Conservation (phyloP, 2,797 vertebrate species). For the Brachyrhaphis roseni region DNA sequence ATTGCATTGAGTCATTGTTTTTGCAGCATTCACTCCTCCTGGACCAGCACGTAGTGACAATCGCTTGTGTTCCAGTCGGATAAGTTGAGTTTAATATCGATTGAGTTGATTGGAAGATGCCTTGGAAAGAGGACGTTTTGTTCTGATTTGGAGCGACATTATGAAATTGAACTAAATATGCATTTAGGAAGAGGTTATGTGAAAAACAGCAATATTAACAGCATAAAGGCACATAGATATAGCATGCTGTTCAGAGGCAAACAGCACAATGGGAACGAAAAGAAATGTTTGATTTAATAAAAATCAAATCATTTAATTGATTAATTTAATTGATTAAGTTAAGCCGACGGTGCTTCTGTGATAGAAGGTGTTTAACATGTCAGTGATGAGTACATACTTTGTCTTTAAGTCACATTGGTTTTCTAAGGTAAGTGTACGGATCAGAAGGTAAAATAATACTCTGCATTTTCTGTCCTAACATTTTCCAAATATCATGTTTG, state of each 20-base stretch:
- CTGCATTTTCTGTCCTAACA: not conserved
- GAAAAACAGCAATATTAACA: not conserved
- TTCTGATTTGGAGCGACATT: not conserved
- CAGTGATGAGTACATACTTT: not conserved
- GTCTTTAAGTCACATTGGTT: not conserved
- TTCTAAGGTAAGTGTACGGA: constrained; percentile 1
- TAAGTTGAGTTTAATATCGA: no score
- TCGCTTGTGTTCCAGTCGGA: no score
- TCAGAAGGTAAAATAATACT: not conserved
- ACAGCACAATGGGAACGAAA: not conserved
- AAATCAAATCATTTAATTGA: no score
- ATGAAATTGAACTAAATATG: not conserved
- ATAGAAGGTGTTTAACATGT: not conserved
- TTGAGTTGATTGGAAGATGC: not conserved
- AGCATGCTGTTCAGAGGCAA: no score
- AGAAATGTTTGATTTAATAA: not conserved
- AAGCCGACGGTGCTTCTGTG: not conserved
- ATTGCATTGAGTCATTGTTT: no score
- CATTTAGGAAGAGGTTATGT: not conserved
- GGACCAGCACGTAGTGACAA: no score
- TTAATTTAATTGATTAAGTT: no score
- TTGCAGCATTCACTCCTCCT: no score
- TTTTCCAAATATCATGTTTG: not conserved
- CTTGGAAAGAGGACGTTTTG: not conserved
- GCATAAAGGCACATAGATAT: constrained; percentile 1